Evolutionary conservation across 64 coral and sea anemone genomes (phyloP).

Genomic region (Montipora efflorescens): DNA sequence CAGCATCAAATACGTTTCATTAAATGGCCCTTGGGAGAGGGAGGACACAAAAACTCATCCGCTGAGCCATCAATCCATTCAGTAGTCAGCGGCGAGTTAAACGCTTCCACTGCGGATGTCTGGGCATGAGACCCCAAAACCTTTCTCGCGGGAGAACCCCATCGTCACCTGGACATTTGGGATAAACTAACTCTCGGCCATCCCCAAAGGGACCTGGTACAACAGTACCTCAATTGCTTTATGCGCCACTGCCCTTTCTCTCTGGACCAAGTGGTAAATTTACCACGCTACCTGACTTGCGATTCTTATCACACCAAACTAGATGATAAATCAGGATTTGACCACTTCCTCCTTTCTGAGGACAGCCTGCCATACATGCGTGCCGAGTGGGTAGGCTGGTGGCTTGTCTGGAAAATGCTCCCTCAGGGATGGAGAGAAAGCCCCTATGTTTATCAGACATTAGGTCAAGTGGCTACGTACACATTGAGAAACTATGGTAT

Average conservation of each 20-base stretch:
- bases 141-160: not conserved
- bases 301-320: not conserved
- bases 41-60: slow-evolving; percentile 22
- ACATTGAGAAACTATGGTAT: not conserved
- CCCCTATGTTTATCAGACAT: slow-evolving; percentile 45
- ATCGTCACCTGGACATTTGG: not conserved
- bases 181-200: not conserved
- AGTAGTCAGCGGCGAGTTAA: not conserved
- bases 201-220: not conserved
- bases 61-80: not conserved
- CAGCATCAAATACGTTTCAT: not conserved
- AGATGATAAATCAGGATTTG: slow-evolving; percentile 47
- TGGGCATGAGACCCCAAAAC: not conserved
- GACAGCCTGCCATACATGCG: slow-evolving; percentile 4
- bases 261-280: slow-evolving; percentile 23
- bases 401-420: not conserved
- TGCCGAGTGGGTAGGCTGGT: slow-evolving; percentile 15
- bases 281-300: not conserved
- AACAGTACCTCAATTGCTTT: slow-evolving; percentile 14
- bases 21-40: slow-evolving; percentile 10
- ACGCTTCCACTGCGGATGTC: not conserved
- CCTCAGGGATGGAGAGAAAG: slow-evolving; percentile 51
- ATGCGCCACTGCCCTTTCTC: slow-evolving; percentile 33
- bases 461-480: slow-evolving; percentile 27
- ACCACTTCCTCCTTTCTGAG: slow-evolving; percentile 24